Evolutionary conservation across 2,888 invertebrate species (phyloP), one percentile per base, ranked within the genome.

Genomic region (Trilocha varians): DNA sequence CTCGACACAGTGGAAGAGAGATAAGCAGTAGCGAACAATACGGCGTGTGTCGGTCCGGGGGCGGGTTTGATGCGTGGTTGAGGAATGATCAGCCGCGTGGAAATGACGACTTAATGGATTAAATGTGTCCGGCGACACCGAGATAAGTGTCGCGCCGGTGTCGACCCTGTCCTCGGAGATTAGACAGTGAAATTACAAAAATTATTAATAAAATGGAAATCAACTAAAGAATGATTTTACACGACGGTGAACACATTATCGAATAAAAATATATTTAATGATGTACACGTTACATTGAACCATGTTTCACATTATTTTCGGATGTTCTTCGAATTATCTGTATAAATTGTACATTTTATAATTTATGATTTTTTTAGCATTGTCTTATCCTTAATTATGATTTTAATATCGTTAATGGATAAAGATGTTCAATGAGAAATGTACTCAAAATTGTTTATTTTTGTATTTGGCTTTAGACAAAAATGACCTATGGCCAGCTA

Each of bases 71-170:
- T 76, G 79, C 77, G 78, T 78, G 80, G 78, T 80, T 83, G 80
- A 84, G 67, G 80, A 84, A 84, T 84, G 78, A 82, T 76, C 83
- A 82, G 65, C 80, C 65, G 70, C 58, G 78, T 84, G 83, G 83
- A 85, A 85, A 84, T 84, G 84, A 84, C 82, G 85, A 83, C 79
- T 84, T 85, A 85, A 85, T 85, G 85, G 84, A 85, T 84, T 80
- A 85, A 80, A 76, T 80, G 73, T 85, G 85, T 85, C 78, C 73
- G 67, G 70, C 74, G 82, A 82, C 80, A 79, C 73, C 70, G 66
- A 80, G 84, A 84, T 84, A 84, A 84, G 80, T 84, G 85, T 83
- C 82, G 75, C 74, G 62, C 59, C 72, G 66, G 64, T 70, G 73
- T 75, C 73, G 61, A 34, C 54, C 67, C 69, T 71, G 79, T 80